phyloP scores from a whole-genome alignment of 2,797 vertebrate genomes.

The Chanos chanos region DNA sequence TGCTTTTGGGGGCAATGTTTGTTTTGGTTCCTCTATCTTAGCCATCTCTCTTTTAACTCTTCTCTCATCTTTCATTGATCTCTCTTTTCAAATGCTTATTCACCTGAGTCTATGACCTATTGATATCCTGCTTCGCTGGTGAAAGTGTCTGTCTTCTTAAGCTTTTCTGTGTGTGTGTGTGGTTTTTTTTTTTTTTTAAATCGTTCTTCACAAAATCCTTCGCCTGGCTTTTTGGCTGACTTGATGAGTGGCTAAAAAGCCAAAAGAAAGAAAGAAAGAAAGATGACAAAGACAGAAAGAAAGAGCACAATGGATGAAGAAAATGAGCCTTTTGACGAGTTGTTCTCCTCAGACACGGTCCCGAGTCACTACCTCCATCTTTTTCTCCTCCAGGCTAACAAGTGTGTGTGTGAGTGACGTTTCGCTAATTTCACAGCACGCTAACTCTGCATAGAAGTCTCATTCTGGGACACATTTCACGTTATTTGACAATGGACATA shows the following conservation, averaged over 20 bases:
- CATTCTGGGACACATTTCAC: slow-evolving; percentile 11
- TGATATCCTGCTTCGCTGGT: slow-evolving; percentile 9
- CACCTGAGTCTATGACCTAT: slow-evolving; percentile 5
- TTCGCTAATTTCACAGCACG: slow-evolving; percentile 34
- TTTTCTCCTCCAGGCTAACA: slow-evolving; percentile 32
- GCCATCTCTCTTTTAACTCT: slow-evolving; percentile 11
- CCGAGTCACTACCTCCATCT: slow-evolving; percentile 33
- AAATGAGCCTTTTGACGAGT: slow-evolving; percentile 20
- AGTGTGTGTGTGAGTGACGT: slow-evolving; percentile 32
- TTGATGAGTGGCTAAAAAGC: slow-evolving; percentile 7
- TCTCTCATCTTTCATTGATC: slow-evolving; percentile 20
- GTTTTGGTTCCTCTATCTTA: slow-evolving; percentile 1
- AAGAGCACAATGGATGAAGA: too few species aligned
- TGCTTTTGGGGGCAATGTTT: slow-evolving; percentile 2
- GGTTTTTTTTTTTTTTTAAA: background rate
- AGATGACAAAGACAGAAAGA: background rate
- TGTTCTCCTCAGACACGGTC: slow-evolving; percentile 10
- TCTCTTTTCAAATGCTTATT: slow-evolving; percentile 15
- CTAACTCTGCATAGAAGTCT: slow-evolving; percentile 19
- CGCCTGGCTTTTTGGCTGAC: slow-evolving; percentile 9
- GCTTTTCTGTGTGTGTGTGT: too few species aligned
- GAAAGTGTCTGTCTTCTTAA: slow-evolving; percentile 9
- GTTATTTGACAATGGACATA: slow-evolving; percentile 19
- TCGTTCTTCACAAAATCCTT: slow-evolving; percentile 2
- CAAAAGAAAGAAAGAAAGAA: background rate